Evolutionary conservation across 2,113 vertebrate genomes (phyloP).

Genomic region (Nothobranchius kuhntae): DNA sequence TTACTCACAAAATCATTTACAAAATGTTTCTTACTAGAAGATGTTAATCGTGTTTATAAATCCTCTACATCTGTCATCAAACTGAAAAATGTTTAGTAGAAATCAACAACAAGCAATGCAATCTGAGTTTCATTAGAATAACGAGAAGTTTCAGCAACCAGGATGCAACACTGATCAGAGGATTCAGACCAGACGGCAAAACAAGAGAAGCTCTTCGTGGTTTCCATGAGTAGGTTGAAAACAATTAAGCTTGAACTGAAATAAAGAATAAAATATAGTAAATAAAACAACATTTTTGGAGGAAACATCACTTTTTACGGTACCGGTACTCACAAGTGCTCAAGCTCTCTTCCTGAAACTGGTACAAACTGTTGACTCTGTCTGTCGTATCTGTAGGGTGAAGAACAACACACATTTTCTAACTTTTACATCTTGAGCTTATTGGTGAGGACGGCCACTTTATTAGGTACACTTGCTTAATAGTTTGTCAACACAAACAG

Average conservation of each 20-base stretch:
- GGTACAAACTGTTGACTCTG: slow-evolving; percentile 1
- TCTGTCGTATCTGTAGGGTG: background rate
- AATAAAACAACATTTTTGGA: slow-evolving; percentile 2
- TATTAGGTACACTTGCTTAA: too few species aligned
- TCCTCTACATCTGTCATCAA: background rate
- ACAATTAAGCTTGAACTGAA: slow-evolving; percentile 26
- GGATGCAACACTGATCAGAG: too few species aligned
- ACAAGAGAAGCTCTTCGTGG: background rate
- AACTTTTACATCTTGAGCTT: too few species aligned
- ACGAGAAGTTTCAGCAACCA: background rate
- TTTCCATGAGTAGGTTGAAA: background rate
- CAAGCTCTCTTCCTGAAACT: background rate
- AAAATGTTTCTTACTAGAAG: background rate
- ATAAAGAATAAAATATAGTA: background rate
- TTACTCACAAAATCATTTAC: too few species aligned
- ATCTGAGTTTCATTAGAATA: background rate
- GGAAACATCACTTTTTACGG: background rate
- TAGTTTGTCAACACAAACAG: too few species aligned
- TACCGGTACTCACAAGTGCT: slow-evolving; percentile 33
- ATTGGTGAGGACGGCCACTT: too few species aligned
- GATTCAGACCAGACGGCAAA: background rate
- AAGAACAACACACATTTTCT: background rate
- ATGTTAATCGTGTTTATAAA: background rate
- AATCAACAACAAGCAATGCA: background rate
- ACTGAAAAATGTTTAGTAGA: background rate